Evolutionary conservation across 2,113 vertebrate species (phyloP).

Genomic region (Colius striatus): DNA sequence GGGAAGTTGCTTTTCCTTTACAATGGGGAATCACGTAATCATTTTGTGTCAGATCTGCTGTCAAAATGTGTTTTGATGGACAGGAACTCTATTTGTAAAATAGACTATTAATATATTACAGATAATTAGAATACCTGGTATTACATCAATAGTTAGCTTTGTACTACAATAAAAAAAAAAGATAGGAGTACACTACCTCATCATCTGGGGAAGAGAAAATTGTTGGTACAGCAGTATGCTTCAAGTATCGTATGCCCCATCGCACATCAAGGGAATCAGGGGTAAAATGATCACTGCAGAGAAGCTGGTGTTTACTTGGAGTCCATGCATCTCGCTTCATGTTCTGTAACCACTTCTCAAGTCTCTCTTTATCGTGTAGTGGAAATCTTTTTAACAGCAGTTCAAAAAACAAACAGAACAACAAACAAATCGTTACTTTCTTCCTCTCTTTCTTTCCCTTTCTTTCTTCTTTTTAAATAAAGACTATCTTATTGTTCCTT

Average conservation of each 20-base stretch:
- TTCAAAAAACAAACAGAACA: background rate
- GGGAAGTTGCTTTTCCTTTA: background rate
- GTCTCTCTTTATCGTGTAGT: slow-evolving; percentile 84
- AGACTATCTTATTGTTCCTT: background rate
- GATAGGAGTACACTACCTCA: slow-evolving; percentile 57
- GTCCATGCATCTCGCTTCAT: slow-evolving; percentile 86
- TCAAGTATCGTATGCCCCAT: slow-evolving; percentile 90
- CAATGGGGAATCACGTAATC: background rate
- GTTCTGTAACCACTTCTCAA: slow-evolving; percentile 87
- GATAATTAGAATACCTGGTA: background rate
- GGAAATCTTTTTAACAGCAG: slow-evolving; percentile 80
- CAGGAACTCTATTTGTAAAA: background rate
- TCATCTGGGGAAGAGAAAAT: slow-evolving; percentile 81
- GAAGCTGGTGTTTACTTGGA: slow-evolving; percentile 88
- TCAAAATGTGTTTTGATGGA: background rate
- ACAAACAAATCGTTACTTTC: background rate
- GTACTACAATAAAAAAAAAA: background rate
- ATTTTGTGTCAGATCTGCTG: background rate
- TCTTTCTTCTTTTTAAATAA: background rate
- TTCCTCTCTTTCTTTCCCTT: background rate
- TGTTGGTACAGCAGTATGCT: slow-evolving; percentile 85
- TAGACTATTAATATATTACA: background rate
- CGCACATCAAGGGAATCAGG: slow-evolving; percentile 86
- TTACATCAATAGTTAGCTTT: background rate
- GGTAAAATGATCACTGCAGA: slow-evolving; percentile 90